phyloP scores from a whole-genome alignment of 2,888 invertebrate species.

The Frankliniella intonsa region DNA sequence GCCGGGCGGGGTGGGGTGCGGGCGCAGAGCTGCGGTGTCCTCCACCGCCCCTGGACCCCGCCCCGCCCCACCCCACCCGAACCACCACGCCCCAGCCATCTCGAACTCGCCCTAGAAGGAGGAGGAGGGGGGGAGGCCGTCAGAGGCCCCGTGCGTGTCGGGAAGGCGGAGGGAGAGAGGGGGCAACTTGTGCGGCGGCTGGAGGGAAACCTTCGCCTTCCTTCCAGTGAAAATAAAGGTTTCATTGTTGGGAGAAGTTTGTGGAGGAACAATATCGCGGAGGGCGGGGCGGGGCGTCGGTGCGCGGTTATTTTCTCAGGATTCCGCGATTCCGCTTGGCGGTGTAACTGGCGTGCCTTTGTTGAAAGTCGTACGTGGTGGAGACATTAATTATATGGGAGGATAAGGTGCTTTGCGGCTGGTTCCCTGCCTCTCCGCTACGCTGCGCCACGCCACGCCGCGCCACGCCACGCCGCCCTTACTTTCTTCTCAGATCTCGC shows the following conservation, averaged over 20 bases:
- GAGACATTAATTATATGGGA: conserved; percentile 24
- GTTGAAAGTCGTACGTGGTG: conserved; percentile 24
- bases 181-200: background rate
- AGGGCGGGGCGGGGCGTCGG: too few relatives aligned
- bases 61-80: background rate
- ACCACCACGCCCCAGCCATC: background rate
- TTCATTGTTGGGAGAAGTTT: conserved; percentile 16
- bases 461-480: background rate
- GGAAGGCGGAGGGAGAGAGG: background rate
- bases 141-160: background rate
- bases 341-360: conserved; percentile 8
- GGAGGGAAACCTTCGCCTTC: background rate
- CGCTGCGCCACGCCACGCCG: background rate
- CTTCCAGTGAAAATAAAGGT: conserved; percentile 13
- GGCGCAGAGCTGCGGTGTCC: background rate
- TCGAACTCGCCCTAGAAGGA: background rate
- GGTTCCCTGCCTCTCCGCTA: background rate
- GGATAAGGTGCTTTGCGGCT: conserved; percentile 23
- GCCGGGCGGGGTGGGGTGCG: too few relatives aligned
- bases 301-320: conserved; percentile 15
- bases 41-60: background rate
- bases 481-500: background rate
- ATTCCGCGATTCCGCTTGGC: conserved; percentile 16
- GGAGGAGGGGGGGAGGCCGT: background rate
- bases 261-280: conserved; percentile 12